These are phyloP conservation scores for Xyrauchen texanus DNA, from an alignment of 2,113 vertebrate genomes.

Conservation along the genomic window DNA sequence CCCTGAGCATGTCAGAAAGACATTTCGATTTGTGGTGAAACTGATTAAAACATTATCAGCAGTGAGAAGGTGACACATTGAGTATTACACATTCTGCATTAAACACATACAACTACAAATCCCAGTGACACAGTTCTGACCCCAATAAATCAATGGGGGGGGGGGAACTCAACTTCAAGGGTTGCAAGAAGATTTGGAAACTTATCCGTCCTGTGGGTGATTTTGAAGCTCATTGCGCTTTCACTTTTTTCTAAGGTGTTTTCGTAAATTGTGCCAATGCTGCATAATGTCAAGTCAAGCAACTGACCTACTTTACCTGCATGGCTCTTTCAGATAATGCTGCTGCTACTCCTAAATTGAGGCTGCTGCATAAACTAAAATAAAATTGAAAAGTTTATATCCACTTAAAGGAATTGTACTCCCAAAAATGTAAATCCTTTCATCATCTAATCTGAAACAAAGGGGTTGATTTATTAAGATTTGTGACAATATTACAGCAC, in stretches of 20 bases:
- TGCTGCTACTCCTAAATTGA: background rate
- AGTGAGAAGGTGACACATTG: background rate
- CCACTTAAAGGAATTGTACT: too few species aligned
- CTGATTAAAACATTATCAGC: slow-evolving; percentile 24
- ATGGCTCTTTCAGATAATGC: background rate
- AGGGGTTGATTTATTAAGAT: too few species aligned
- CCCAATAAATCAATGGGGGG: slow-evolving; percentile 14
- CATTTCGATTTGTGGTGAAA: slow-evolving; percentile 3
- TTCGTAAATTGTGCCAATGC: background rate
- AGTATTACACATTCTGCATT: background rate
- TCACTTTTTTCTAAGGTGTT: background rate
- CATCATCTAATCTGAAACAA: too few species aligned
- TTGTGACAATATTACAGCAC: too few species aligned
- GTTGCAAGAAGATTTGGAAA: background rate
- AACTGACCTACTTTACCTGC: slow-evolving; percentile 40
- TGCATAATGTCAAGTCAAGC: slow-evolving; percentile 2
- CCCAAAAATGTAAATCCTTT: too few species aligned
- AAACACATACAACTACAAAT: background rate
- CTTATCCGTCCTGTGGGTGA: background rate
- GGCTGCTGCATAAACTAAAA: background rate
- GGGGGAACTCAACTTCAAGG: slow-evolving; percentile 23
- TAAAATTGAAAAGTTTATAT: background rate
- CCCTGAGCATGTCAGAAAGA: background rate
- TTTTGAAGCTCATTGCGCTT: slow-evolving; percentile 16
- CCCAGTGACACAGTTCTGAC: background rate